A percentile compares a stretch with the other conserved stretches of the same genome.
These are phyloP conservation scores for Orthonevra nobilis DNA, from an alignment of 2,888 invertebrate genomes.

Conservation along the genomic window DNA sequence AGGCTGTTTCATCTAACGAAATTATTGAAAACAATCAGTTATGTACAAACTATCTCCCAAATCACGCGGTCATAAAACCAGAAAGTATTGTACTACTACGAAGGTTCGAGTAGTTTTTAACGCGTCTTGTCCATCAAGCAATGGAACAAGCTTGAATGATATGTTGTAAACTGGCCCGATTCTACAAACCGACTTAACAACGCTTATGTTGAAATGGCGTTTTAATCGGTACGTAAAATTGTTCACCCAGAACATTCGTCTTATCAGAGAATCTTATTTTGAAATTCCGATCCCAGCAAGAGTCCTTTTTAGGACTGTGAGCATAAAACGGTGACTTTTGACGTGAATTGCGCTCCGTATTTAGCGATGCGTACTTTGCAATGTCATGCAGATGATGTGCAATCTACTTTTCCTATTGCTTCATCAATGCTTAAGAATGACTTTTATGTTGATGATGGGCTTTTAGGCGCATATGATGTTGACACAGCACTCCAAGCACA, in stretches of 20 bases:
- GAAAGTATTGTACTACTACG: too few relatives aligned
- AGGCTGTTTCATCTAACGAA: too few relatives aligned
- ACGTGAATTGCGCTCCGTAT: conserved; percentile 7
- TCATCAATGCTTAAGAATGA: conserved; percentile 12
- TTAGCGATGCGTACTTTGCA: background rate
- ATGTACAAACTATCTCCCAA: too few relatives aligned
- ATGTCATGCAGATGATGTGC: background rate
- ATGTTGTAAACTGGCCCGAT: background rate
- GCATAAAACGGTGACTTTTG: conserved; percentile 11
- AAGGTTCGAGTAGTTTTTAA: background rate
- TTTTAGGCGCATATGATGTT: conserved; percentile 38
- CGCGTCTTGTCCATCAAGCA: background rate
- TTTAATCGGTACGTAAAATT: background rate
- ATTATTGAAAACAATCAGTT: too few relatives aligned
- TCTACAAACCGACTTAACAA: background rate
- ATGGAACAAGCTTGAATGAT: background rate
- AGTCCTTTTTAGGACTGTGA: conserved; percentile 4
- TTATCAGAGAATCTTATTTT: background rate
- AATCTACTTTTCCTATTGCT: conserved; percentile 12
- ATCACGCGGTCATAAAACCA: too few relatives aligned
- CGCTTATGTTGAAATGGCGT: too few relatives aligned
- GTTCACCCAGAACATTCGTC: background rate
- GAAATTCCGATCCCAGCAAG: background rate
- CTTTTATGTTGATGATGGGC: conserved; percentile 51
- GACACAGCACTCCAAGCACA: conserved; percentile 8